Percentiles rank a stretch among this genome's conserved stretches.
phyloP scores from a whole-genome alignment of 2,113 vertebrate genomes.

The Percina caprodes region DNA sequence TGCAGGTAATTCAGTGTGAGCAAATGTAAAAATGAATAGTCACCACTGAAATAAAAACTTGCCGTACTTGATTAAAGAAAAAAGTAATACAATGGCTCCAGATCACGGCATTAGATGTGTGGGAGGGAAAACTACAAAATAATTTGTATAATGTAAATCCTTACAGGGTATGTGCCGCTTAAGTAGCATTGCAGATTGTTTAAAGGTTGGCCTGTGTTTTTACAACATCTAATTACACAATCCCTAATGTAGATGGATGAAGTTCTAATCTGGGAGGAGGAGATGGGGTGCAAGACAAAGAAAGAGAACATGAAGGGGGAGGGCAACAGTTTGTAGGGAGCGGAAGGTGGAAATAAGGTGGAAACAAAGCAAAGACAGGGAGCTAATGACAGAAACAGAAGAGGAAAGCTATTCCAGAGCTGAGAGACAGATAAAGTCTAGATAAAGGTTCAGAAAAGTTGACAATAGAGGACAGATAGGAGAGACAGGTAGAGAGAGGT shows the following conservation, averaged over 20 bases:
- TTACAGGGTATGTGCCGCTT: constrained; percentile 13
- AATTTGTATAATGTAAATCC: constrained; percentile 14
- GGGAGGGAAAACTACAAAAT: constrained; percentile 2
- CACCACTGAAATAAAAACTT: constrained; percentile 6
- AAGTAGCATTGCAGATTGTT: constrained; percentile 10
- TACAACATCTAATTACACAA: constrained; percentile 23
- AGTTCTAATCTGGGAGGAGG: constrained; percentile 23
- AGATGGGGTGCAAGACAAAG: constrained; percentile 3
- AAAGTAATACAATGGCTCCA: neutral
- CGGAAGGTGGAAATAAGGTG: constrained; percentile 47
- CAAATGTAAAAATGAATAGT: constrained; percentile 34
- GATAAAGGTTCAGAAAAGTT: constrained; percentile 49
- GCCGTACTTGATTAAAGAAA: constrained; percentile 2
- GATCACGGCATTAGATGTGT: constrained; percentile 17
- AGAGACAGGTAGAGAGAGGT: constrained; percentile 54
- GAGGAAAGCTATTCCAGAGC: constrained; percentile 52
- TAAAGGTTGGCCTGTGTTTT: constrained; percentile 3
- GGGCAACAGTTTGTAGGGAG: constrained; percentile 25
- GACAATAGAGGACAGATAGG: constrained; percentile 53
- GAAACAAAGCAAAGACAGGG: constrained; percentile 45
- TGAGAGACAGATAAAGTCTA: constrained; percentile 50
- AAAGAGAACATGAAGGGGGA: neutral
- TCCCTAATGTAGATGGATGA: constrained; percentile 29
- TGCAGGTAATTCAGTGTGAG: constrained; percentile 1
- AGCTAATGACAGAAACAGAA: constrained; percentile 53